These are phyloP conservation scores for Hedya salicella DNA, from an alignment of 2,888 invertebrate species.

Conservation along the genomic window DNA sequence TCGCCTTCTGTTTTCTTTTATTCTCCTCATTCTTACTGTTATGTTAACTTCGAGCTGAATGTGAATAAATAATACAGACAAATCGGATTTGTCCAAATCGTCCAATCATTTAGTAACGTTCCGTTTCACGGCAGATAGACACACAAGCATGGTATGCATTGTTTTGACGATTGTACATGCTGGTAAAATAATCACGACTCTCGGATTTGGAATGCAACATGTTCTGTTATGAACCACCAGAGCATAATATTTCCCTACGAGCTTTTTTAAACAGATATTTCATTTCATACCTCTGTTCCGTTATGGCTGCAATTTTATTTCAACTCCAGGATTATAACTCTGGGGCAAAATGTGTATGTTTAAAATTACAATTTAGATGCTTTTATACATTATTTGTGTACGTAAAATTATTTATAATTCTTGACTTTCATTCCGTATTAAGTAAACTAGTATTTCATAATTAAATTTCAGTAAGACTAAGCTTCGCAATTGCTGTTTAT, in stretches of 20 bases:
- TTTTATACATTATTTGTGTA: conserved; percentile 13
- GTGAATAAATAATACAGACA: not conserved
- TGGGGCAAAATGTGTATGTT: conserved; percentile 6
- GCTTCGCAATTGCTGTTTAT: no score
- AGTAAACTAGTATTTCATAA: no score
- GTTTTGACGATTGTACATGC: conserved; percentile 44
- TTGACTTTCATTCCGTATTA: not conserved
- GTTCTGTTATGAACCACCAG: conserved; percentile 48
- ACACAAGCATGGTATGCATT: conserved; percentile 5
- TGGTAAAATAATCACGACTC: conserved; percentile 51
- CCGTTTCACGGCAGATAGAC: conserved; percentile 6
- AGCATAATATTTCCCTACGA: conserved; percentile 45
- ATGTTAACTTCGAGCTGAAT: not conserved
- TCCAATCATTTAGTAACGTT: no score
- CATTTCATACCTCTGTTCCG: conserved; percentile 22
- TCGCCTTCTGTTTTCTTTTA: no score
- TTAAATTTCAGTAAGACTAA: no score
- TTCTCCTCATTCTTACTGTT: not conserved
- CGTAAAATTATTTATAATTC: not conserved
- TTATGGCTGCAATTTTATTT: conserved; percentile 25
- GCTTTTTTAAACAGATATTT: conserved; percentile 45
- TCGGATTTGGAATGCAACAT: conserved; percentile 47
- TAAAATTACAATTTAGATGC: conserved; percentile 1
- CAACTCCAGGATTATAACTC: conserved; percentile 11
- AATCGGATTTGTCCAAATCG: not conserved